A percentile compares a stretch with the other conserved stretches of the same genome.
These are phyloP conservation scores for Carduelis carduelis DNA, from an alignment of 2,797 vertebrate genomes.

Conservation along the genomic window DNA sequence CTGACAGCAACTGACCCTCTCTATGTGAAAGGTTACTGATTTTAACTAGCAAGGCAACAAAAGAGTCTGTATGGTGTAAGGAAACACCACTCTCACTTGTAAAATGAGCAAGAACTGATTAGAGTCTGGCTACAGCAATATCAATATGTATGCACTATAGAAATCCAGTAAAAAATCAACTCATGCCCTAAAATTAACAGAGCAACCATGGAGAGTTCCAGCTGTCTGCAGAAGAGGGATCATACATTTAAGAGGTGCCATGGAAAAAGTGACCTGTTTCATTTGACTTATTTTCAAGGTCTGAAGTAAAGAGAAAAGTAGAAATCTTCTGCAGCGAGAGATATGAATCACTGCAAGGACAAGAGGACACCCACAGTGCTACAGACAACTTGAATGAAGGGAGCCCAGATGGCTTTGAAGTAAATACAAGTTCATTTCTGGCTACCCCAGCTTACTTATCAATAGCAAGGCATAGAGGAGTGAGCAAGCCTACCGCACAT, in stretches of 20 bases:
- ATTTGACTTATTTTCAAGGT: background rate
- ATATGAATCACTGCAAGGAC: constrained; percentile 1
- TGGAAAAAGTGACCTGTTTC: background rate
- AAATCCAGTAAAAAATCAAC: background rate
- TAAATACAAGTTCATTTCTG: constrained; percentile 8
- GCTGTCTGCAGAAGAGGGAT: background rate
- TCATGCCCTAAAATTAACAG: background rate
- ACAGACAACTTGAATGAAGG: background rate
- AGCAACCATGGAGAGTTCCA: background rate
- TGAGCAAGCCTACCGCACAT: background rate
- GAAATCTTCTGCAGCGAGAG: background rate
- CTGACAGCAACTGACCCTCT: background rate
- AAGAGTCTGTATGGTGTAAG: background rate
- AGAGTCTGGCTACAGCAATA: background rate
- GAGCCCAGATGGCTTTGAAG: background rate
- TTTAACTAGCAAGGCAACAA: background rate
- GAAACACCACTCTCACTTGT: background rate
- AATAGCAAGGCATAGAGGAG: background rate
- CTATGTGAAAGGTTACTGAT: background rate
- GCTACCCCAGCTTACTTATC: background rate
- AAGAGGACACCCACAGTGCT: background rate
- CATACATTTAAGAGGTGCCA: background rate
- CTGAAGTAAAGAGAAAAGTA: background rate
- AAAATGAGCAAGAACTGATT: background rate
- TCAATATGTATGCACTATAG: accelerated